phyloP scores from a whole-genome alignment of 2,888 invertebrate genomes.

The Microctonus hyperodae region DNA sequence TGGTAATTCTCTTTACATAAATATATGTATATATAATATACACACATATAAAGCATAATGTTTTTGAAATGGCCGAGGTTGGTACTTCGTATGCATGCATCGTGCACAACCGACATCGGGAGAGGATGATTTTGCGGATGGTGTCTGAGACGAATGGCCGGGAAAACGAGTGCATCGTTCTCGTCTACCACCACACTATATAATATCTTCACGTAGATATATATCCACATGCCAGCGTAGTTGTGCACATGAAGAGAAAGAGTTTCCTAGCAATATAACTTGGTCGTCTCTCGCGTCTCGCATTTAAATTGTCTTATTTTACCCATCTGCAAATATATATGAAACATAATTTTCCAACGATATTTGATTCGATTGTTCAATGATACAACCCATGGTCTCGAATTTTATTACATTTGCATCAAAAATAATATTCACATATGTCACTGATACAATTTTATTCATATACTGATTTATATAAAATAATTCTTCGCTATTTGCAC shows the following conservation, averaged over 20 bases:
- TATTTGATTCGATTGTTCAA: constrained; percentile 36
- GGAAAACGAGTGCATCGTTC: constrained; percentile 26
- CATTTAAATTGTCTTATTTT: constrained; percentile 48
- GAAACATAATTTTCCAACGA: constrained; percentile 28
- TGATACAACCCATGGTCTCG: constrained; percentile 4
- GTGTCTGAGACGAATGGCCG: constrained; percentile 30
- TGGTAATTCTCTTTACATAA: not conserved
- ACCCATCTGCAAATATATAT: constrained; percentile 21
- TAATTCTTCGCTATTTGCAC: not conserved
- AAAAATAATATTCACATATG: constrained; percentile 2
- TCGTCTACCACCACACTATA: constrained; percentile 8
- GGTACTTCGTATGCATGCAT: constrained; percentile 51
- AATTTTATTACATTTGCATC: not conserved
- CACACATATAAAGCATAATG: constrained; percentile 26
- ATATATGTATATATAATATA: not conserved
- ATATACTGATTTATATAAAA: not conserved
- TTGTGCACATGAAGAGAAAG: constrained; percentile 7
- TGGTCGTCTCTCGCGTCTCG: constrained; percentile 38
- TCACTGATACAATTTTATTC: not conserved
- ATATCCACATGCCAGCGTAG: not conserved
- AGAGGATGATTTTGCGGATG: constrained; percentile 29
- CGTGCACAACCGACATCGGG: constrained; percentile 33
- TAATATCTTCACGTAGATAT: not conserved
- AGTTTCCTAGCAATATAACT: not conserved
- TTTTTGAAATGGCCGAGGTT: constrained; percentile 24